Evolutionary conservation across 2,113 vertebrate species (phyloP), one percentile per base, ranked within the genome.

Genomic region (Mastomys natalensis): DNA sequence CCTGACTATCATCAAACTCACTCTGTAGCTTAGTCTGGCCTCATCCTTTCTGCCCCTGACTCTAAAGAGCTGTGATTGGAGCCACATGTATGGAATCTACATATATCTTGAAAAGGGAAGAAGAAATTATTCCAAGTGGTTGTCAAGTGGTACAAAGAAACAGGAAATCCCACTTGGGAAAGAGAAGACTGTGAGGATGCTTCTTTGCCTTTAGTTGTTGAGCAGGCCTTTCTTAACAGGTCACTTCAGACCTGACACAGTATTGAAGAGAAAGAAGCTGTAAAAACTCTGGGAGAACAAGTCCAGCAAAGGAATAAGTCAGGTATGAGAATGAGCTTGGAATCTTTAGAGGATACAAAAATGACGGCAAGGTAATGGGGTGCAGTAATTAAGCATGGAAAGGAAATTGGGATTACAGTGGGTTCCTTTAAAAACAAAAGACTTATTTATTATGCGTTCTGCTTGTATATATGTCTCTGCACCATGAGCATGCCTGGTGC

Each of bases 251-350:
- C 45, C 45, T 90, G 45, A 93, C 24, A 5, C 3, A 70, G 12
- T 53, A 43, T 55, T 70, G 64, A 96, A 29, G 76, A 82, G 37
- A 62, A 51, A 13, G 76, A 66, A 89, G 16, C 29, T 29, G 53
- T 29, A 31, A 60, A 55, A 73, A 10, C 40, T 58, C 48, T 31
- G 73, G 70, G 48, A 2, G 19, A 95, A 96, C 68, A 17, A 86
- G 80, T 64, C 31, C 66, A 62, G 45, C 72, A 76, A 95, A 96
- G 31, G 68, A 87, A 72, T 21, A 90, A 76, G n/a, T 24, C 72
- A 81, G 43, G 94, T 11, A 91, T 64, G 37, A 90, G 48, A 93
- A 92, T 31, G 60, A 77, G 16, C 70, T 80, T 88, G 29, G 34
- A 91, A 37, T 64, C 45, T 77, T 80, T 60, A 8, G 10, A 1